A percentile compares a stretch with the other conserved stretches of the same genome.
phyloP scores from a whole-genome alignment of 2,113 vertebrate genomes.

The Alligator mississippiensis region DNA sequence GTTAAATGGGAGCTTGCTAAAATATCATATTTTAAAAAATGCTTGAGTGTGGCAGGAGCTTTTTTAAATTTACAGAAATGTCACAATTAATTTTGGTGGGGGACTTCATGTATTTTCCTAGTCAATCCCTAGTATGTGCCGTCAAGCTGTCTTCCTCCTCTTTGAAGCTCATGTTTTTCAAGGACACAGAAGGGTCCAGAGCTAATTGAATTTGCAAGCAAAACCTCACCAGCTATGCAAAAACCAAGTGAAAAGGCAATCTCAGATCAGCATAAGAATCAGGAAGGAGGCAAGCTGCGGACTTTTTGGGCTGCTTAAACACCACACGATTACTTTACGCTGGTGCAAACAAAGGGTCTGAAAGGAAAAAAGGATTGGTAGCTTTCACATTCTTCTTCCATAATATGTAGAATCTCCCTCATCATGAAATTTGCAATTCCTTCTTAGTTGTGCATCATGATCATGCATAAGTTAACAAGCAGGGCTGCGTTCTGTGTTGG shows the following conservation, averaged over 20 bases:
- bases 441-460: too few species aligned
- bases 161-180: neutral
- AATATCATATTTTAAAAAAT: neutral
- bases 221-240: neutral
- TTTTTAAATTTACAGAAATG: neutral
- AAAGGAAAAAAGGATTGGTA: neutral
- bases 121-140: neutral
- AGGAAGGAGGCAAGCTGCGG: neutral
- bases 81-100: neutral
- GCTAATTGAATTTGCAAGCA: neutral
- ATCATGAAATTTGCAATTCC: rapidly evolving
- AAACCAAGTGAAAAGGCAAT: neutral
- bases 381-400: neutral
- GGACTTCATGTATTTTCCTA: neutral
- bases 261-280: neutral
- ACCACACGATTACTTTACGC: neutral
- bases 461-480: neutral
- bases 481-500: neutral
- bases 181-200: neutral
- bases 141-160: neutral
- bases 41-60: conserved; percentile 4
- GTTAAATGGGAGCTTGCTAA: neutral
- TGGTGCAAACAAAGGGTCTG: neutral
- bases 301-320: neutral
- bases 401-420: rapidly evolving